Evolutionary conservation across 35 echinoderm and acorn worm species (phyloP).

Genomic region (Antedon bifida): DNA sequence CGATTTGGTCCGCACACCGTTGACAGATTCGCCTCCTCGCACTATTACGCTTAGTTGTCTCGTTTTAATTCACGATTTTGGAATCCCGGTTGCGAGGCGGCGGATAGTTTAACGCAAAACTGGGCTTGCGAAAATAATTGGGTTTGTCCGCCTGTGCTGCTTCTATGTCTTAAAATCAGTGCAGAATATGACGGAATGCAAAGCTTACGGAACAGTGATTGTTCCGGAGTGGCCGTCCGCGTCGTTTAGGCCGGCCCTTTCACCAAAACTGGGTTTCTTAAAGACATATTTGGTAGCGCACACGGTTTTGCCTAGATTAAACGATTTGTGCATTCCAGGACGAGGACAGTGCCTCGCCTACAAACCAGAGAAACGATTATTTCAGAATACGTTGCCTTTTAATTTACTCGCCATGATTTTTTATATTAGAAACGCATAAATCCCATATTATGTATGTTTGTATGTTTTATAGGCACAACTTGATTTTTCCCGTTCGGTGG

Average conservation of each 20-base stretch:
- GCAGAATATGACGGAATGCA: neutral
- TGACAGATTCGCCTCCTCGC: slow-evolving; percentile 13
- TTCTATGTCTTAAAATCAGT: neutral
- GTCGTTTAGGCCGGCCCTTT: neutral
- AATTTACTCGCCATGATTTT: neutral
- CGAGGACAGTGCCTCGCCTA: neutral
- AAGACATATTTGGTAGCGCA: neutral
- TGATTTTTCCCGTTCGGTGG: too few species aligned
- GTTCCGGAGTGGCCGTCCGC: slow-evolving; percentile 18
- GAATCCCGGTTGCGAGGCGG: slow-evolving; percentile 17
- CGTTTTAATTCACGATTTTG: slow-evolving; percentile 26
- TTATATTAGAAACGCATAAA: neutral
- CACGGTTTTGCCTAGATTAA: neutral
- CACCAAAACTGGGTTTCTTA: neutral
- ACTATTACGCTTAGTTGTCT: slow-evolving; percentile 6
- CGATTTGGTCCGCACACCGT: slow-evolving; percentile 4
- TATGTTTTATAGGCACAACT: too few species aligned
- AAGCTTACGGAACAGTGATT: neutral
- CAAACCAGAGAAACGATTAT: neutral
- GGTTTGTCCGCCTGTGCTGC: slow-evolving; percentile 8
- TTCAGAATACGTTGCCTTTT: neutral
- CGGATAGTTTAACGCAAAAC: slow-evolving; percentile 15
- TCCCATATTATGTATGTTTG: too few species aligned
- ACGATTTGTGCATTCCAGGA: neutral
- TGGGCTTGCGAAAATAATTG: slow-evolving; percentile 14